Percentiles rank a stretch among this genome's conserved stretches.
phyloP scores from a whole-genome alignment of 2,888 invertebrate species.

The Pristionchus mayeri region DNA sequence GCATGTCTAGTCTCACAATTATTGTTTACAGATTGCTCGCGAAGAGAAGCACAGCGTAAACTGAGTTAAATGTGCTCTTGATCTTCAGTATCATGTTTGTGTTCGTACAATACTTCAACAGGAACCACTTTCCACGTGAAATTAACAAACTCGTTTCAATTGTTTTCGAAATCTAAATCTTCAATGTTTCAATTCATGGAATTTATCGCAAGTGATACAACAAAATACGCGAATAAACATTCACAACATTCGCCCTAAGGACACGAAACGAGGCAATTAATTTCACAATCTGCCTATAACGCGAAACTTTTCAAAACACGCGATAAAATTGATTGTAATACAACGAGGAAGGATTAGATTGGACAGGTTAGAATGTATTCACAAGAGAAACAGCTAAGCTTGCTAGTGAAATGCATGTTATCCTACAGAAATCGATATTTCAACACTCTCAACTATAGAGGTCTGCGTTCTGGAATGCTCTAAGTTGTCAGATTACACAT shows the following conservation, averaged over 20 bases:
- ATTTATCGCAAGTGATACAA: constrained; percentile 31
- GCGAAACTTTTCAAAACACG: not conserved
- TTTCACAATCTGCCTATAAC: not conserved
- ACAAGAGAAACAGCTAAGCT: constrained; percentile 14
- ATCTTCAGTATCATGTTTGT: too few species aligned
- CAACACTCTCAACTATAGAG: not conserved
- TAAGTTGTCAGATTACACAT: not conserved
- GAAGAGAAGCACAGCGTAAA: too few species aligned
- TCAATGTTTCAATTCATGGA: constrained; percentile 2
- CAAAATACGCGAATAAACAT: constrained; percentile 35
- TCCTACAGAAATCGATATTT: constrained; percentile 5
- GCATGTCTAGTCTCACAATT: too few species aligned
- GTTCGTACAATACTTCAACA: too few species aligned
- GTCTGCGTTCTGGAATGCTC: constrained; percentile 13
- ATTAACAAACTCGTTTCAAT: too few species aligned
- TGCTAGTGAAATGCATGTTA: constrained; percentile 10
- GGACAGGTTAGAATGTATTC: constrained; percentile 7
- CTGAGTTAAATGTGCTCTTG: too few species aligned
- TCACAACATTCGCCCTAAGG: constrained; percentile 20
- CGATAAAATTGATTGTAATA: constrained; percentile 19
- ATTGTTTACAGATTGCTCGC: too few species aligned
- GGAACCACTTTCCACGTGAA: too few species aligned
- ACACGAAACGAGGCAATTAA: constrained; percentile 8
- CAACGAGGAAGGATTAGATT: not conserved
- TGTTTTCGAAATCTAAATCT: too few species aligned